Conservation (phyloP, 2,113 vertebrate genomes). For the Bostrychus sinensis region DNA sequence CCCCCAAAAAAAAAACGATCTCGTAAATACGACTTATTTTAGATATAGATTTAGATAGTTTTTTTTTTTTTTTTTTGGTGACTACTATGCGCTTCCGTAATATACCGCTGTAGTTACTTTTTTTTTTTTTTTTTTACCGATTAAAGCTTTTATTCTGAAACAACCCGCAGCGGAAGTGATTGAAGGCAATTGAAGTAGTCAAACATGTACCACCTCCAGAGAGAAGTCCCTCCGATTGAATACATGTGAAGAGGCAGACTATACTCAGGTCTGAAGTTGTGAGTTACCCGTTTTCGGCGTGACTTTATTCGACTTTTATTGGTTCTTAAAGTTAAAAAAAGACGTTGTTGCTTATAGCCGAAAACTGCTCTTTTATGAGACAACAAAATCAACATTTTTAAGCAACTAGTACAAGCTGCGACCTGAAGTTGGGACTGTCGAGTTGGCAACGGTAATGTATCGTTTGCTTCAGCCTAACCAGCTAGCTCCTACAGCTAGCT, state of each 20-base stretch:
- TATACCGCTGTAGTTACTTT: too few relatives aligned
- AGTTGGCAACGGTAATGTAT: conserved; percentile 60
- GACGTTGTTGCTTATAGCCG: not conserved
- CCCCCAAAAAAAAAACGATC: too few relatives aligned
- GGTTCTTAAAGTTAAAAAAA: not conserved
- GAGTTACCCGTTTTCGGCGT: too few relatives aligned
- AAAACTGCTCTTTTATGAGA: not conserved
- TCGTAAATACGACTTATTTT: too few relatives aligned
- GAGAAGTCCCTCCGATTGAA: not conserved
- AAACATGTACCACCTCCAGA: not conserved
- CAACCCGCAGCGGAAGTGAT: not conserved
- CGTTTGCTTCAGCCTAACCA: not conserved
- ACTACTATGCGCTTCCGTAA: too few relatives aligned
- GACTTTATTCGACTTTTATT: not conserved
- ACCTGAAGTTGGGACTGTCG: conserved; percentile 52
- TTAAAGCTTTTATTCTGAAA: conserved; percentile 2
- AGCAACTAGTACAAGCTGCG: conserved; percentile 2
- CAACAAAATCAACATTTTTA: not conserved
- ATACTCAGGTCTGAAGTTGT: not conserved
- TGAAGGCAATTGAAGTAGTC: not conserved
- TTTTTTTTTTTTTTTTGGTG: too few relatives aligned
- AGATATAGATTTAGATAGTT: too few relatives aligned
- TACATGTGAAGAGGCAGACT: not conserved
- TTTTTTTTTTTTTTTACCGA: too few relatives aligned
- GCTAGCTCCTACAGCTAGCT: conserved; percentile 13